Evolutionary conservation across 2,113 vertebrate genomes (phyloP).

Genomic region (Gobiocypris rarus): DNA sequence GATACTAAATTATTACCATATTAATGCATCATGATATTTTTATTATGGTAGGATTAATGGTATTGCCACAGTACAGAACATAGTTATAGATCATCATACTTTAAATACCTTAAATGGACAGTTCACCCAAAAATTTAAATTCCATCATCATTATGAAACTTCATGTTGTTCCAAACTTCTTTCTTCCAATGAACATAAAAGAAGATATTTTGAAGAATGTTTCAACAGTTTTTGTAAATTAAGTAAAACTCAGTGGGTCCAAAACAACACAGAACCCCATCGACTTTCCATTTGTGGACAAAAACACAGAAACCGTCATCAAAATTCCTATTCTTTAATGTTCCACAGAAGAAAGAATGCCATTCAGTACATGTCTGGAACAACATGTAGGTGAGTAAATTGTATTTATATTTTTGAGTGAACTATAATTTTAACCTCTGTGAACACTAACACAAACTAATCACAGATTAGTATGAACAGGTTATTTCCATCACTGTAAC

Average conservation of each 20-base stretch:
- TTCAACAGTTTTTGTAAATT: background rate
- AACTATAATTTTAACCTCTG: background rate
- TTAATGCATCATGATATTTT: background rate
- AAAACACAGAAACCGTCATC: background rate
- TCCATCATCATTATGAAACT: background rate
- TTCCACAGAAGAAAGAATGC: background rate
- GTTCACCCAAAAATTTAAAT: too few relatives aligned
- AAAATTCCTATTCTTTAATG: background rate
- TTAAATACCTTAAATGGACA: background rate
- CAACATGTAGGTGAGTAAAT: background rate
- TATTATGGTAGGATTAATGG: background rate
- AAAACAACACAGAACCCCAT: background rate
- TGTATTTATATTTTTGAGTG: background rate
- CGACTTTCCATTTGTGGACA: background rate
- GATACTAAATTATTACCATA: background rate
- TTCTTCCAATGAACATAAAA: background rate
- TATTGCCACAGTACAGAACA: background rate
- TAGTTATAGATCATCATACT: background rate
- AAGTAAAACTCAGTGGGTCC: background rate
- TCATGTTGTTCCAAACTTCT: background rate
- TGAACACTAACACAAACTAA: background rate
- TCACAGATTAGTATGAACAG: background rate
- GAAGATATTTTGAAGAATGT: background rate
- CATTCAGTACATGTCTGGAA: background rate
- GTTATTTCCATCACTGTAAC: constrained; percentile 36